These are phyloP conservation scores for Cyrtorhinus lividipennis DNA, from an alignment of 1,140 invertebrate genomes.

Conservation along the genomic window DNA sequence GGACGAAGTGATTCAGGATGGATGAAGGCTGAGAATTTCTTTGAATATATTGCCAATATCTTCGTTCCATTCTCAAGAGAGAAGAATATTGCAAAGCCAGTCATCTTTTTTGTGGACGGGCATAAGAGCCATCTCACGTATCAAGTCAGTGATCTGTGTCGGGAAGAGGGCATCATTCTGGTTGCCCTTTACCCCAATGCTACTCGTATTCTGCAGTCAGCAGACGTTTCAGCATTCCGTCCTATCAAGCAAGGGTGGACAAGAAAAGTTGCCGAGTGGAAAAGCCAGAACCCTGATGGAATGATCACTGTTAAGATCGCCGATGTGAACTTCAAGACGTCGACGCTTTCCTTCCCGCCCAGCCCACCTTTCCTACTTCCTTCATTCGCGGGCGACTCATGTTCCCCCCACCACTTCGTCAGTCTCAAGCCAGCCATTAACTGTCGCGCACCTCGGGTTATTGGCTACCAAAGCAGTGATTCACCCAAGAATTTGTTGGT, in stretches of 20 bases:
- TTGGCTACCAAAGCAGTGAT: too few relatives aligned
- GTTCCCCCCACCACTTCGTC: too few relatives aligned
- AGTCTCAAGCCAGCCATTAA: too few relatives aligned
- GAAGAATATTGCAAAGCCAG: not conserved
- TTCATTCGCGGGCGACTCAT: too few relatives aligned
- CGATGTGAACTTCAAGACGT: too few relatives aligned
- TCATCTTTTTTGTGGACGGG: slow-evolving; percentile 24
- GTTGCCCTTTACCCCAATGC: slow-evolving; percentile 31
- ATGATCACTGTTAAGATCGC: too few relatives aligned
- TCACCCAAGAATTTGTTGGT: too few relatives aligned
- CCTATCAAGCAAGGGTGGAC: slow-evolving; percentile 25
- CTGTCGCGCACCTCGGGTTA: too few relatives aligned
- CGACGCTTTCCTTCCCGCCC: too few relatives aligned
- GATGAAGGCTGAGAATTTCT: slow-evolving; percentile 28
- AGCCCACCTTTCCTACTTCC: too few relatives aligned
- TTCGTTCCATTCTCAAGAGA: slow-evolving; percentile 21
- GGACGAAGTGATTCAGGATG: slow-evolving; percentile 26
- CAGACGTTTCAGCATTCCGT: slow-evolving; percentile 24
- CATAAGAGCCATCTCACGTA: slow-evolving; percentile 30
- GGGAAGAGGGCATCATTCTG: slow-evolving; percentile 30
- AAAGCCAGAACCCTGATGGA: not conserved
- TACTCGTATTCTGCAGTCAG: slow-evolving; percentile 30
- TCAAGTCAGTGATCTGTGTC: slow-evolving; percentile 30
- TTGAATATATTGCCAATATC: slow-evolving; percentile 28
- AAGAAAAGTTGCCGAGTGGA: not conserved